phyloP scores from a whole-genome alignment of 1,140 invertebrate species.

The Hylaeus anthracinus region DNA sequence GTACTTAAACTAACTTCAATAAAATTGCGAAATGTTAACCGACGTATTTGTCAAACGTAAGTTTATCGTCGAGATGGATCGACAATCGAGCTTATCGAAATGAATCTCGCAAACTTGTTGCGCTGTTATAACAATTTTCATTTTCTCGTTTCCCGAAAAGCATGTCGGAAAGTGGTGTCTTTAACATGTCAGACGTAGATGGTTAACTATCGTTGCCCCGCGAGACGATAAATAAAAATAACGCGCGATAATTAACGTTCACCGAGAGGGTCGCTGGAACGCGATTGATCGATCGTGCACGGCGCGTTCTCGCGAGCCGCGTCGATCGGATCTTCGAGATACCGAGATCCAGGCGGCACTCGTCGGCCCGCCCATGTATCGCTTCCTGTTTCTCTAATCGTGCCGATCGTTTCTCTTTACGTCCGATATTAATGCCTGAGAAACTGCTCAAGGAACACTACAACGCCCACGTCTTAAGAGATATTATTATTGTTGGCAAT shows the following conservation, averaged over 20 bases:
- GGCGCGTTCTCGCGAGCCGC: slow-evolving; percentile 2
- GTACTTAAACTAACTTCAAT: background rate
- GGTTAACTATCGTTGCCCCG: slow-evolving; percentile 19
- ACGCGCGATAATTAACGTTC: slow-evolving; percentile 66
- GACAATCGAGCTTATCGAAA: background rate
- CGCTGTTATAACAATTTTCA: background rate
- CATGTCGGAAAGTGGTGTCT: background rate
- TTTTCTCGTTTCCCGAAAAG: background rate
- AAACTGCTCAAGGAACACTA: background rate
- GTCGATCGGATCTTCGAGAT: slow-evolving; percentile 58
- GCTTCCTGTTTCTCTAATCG: slow-evolving; percentile 65
- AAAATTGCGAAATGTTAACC: background rate
- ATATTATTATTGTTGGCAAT: background rate
- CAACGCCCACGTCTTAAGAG: too few species aligned
- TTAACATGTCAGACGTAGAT: slow-evolving; percentile 11
- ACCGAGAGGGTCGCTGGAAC: slow-evolving; percentile 28
- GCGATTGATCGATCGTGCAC: slow-evolving; percentile 55
- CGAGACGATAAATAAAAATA: slow-evolving; percentile 62
- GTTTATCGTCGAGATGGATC: background rate
- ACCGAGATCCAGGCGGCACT: slow-evolving; percentile 41
- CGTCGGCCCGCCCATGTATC: slow-evolving; percentile 40
- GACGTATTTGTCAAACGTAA: background rate
- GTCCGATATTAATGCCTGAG: slow-evolving; percentile 31
- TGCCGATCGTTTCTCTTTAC: slow-evolving; percentile 44
- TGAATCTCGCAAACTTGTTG: background rate